Conservation (phyloP, 1,140 invertebrate species). For the Galleria mellonella region DNA sequence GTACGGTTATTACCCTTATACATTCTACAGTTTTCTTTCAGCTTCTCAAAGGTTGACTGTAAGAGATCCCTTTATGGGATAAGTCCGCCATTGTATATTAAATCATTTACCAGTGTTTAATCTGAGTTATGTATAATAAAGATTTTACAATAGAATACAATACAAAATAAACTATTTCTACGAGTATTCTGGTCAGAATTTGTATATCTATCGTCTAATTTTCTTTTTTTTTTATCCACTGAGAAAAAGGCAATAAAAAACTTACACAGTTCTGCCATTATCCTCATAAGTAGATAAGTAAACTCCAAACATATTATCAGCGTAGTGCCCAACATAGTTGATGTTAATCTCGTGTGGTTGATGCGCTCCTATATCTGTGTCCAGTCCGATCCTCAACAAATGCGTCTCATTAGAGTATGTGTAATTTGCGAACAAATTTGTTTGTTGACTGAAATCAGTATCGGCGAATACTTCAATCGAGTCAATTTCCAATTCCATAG, state of each 20-base stretch:
- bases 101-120: too few relatives aligned
- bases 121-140: too few relatives aligned
- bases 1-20: too few relatives aligned
- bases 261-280: constrained; percentile 32
- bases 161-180: too few relatives aligned
- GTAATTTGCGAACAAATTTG: constrained; percentile 22
- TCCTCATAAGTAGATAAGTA: constrained; percentile 54
- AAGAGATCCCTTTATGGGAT: too few relatives aligned
- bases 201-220: too few relatives aligned
- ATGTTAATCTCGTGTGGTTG: constrained; percentile 40
- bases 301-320: constrained; percentile 58
- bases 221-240: too few relatives aligned
- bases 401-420: constrained; percentile 46
- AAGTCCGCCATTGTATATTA: too few relatives aligned
- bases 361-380: constrained; percentile 8
- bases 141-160: too few relatives aligned
- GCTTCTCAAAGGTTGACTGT: too few relatives aligned
- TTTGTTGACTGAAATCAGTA: not conserved
- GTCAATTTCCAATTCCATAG: constrained; percentile 47
- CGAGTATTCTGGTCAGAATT: too few relatives aligned
- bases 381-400: constrained; percentile 43
- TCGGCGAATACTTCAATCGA: constrained; percentile 23
- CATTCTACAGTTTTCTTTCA: too few relatives aligned
- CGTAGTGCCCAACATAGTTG: constrained; percentile 35
- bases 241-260: constrained; percentile 8